Percentiles rank a stretch among this genome's conserved stretches.
These are phyloP conservation scores for Protobothrops mucrosquamatus DNA, from an alignment of 2,113 vertebrate genomes.

Conservation along the genomic window DNA sequence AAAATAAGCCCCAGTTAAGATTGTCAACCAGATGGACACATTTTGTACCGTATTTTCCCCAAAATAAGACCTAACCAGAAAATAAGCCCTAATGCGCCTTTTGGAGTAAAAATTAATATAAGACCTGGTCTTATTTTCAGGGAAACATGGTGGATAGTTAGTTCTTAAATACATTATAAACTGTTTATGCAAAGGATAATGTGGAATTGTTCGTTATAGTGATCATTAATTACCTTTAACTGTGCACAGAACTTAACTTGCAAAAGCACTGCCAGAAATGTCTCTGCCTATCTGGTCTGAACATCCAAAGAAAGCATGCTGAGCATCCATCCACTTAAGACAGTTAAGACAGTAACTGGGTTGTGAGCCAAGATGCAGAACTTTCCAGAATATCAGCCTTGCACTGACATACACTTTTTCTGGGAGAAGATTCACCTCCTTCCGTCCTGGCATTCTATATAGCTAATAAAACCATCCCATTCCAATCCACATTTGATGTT, in stretches of 20 bases:
- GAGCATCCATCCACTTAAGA: background rate
- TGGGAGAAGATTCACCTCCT: background rate
- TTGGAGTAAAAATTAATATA: no score
- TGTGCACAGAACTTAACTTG: background rate
- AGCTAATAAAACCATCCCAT: background rate
- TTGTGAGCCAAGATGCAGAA: background rate
- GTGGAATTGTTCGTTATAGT: background rate
- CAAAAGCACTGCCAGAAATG: background rate
- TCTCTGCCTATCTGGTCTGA: background rate
- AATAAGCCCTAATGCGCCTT: no score
- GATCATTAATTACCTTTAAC: background rate
- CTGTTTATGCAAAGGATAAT: background rate
- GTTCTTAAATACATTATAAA: background rate
- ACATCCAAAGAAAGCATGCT: background rate
- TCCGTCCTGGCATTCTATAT: background rate
- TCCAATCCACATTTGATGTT: background rate
- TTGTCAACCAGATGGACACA: no score
- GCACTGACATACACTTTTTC: background rate
- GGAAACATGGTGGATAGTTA: no score
- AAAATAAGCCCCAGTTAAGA: no score
- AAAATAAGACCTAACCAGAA: no score
- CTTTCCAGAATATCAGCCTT: background rate
- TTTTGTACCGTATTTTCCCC: no score
- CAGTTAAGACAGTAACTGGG: background rate
- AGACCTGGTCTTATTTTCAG: no score